Conservation (phyloP, 2,113 vertebrate genomes). For the Procapra przewalskii region DNA sequence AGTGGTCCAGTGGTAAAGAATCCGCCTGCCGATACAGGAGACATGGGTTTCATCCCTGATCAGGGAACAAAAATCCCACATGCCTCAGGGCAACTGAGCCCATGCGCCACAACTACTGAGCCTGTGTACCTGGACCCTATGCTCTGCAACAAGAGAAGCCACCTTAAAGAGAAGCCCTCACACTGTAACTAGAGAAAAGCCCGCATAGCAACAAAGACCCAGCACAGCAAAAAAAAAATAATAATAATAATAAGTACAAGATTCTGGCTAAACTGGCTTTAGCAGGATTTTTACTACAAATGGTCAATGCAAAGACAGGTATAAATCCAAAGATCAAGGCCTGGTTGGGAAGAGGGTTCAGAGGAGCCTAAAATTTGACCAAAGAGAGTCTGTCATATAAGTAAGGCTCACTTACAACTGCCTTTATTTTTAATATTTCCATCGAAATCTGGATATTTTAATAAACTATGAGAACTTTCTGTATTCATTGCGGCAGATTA, state of each 20-base stretch:
- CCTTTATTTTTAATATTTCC: not conserved
- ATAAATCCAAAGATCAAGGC: not conserved
- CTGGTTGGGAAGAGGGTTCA: not conserved
- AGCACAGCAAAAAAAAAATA: not conserved
- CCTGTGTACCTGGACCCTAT: not conserved
- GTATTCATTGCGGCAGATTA: not conserved
- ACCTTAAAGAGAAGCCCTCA: not conserved
- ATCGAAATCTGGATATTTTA: not conserved
- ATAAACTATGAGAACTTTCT: not conserved
- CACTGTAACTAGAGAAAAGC: not conserved
- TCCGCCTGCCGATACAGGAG: rapidly evolving
- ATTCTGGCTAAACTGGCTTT: not conserved
- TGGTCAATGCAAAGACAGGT: not conserved
- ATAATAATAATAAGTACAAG: not conserved
- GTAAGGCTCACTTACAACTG: not conserved
- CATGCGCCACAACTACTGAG: not conserved
- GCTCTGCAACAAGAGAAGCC: not conserved
- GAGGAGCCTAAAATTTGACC: not conserved
- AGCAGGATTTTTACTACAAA: not conserved
- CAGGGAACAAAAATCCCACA: not conserved
- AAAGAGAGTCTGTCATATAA: not conserved
- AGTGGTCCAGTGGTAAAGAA: not conserved
- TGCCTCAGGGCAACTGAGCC: not conserved
- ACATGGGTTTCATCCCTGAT: not conserved
- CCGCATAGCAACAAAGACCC: not conserved